Evolutionary conservation across 2,888 invertebrate species (phyloP).

Genomic region (Euzetes globulus): DNA sequence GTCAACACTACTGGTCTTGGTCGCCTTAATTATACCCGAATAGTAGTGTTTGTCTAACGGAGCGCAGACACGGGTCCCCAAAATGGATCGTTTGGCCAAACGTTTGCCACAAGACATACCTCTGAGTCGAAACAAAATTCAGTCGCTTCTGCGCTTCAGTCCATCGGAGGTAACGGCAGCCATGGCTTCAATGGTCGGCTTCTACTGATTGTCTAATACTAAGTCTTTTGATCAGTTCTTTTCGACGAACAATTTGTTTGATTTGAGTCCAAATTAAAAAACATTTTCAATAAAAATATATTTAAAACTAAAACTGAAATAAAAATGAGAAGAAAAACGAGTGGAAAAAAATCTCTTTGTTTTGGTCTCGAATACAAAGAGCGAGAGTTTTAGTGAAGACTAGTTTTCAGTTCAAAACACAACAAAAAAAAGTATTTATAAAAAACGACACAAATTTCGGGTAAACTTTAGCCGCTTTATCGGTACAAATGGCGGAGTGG

Average conservation of each 20-base stretch:
- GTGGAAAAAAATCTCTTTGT: neutral
- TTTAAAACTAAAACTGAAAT: neutral
- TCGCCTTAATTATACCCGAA: constrained; percentile 84
- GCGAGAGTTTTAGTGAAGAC: constrained; percentile 2
- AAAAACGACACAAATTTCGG: neutral
- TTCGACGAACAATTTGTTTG: neutral
- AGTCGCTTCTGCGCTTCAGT: constrained; percentile 8
- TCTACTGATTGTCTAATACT: neutral
- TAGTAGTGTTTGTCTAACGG: constrained; percentile 78
- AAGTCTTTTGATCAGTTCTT: neutral
- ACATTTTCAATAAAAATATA: neutral
- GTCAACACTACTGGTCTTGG: constrained; percentile 65
- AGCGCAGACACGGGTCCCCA: constrained; percentile 90
- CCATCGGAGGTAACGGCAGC: neutral
- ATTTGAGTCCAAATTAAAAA: neutral
- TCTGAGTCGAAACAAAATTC: neutral
- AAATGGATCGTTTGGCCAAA: constrained; percentile 89
- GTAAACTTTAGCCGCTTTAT: no score
- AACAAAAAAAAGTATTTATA: neutral
- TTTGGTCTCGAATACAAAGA: constrained; percentile 3
- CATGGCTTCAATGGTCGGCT: neutral
- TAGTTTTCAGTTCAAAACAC: neutral
- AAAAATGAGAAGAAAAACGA: neutral
- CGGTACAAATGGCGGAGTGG: no score
- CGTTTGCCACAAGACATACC: constrained; percentile 85